A percentile compares a stretch with the other conserved stretches of the same genome.
phyloP scores from a whole-genome alignment of 2,888 invertebrate genomes.

The Leucophenga montana region DNA sequence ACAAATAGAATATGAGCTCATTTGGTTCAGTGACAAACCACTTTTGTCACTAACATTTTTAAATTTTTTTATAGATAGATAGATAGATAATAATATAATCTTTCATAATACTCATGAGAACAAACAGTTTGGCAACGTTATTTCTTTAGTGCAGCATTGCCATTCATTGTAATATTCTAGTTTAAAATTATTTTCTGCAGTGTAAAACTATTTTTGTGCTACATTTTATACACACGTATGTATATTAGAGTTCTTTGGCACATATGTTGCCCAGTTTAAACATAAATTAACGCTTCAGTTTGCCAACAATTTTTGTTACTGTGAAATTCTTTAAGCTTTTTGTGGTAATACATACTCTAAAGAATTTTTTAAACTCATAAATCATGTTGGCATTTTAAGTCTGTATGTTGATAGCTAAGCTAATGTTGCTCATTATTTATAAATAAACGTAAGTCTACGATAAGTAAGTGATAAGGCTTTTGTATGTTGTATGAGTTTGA shows the following conservation, averaged over 20 bases:
- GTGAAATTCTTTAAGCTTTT: not conserved
- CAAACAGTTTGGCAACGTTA: no score
- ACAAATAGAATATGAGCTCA: no score
- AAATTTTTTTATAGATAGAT: no score
- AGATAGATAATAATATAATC: no score
- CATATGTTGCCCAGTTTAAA: not conserved
- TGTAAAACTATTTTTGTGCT: no score
- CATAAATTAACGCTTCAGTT: slow-evolving; percentile 17
- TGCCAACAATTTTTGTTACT: not conserved
- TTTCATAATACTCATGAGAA: no score
- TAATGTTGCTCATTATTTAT: slow-evolving; percentile 26
- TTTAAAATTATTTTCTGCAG: no score
- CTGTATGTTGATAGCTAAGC: slow-evolving; percentile 8
- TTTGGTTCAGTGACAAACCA: no score
- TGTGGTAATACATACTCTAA: not conserved
- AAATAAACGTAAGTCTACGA: slow-evolving; percentile 14
- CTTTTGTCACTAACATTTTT: no score
- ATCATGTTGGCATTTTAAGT: slow-evolving; percentile 17
- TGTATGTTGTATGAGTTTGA: not conserved
- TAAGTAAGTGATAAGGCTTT: not conserved
- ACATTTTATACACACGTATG: no score
- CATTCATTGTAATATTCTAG: not conserved
- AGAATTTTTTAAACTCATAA: slow-evolving; percentile 5
- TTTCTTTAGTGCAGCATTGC: no score
- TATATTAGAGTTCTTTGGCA: not conserved